Evolutionary conservation across 2,888 invertebrate genomes (phyloP), one percentile per base, ranked within the genome.

Genomic region (Lithophane semibrunnea): DNA sequence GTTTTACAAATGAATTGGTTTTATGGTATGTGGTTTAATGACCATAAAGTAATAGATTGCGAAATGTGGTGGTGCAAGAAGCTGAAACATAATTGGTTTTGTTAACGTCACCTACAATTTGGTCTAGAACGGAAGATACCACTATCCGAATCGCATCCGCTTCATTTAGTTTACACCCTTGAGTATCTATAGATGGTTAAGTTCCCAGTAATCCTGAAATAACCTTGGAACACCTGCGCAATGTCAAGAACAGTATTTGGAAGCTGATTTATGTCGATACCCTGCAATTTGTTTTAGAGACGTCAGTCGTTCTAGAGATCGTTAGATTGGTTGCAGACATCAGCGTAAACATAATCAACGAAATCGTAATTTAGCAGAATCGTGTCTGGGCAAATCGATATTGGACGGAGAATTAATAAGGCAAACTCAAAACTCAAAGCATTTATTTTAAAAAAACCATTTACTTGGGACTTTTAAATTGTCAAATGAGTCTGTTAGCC

Each of bases 1-100:
- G 79, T 73, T 78, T 84, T 88, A 85, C 73, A 85, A 86, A 81
- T 85, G 47, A 78, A 78, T 82, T 77, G 63, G 68, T 77, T 81
- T 78, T 82, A 77, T 79, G 77, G 70, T 71, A 83, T 86, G 73
- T 77, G 82, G 65, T 75, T 73, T 76, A 79, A 83, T 68, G 82
- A 78, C 70, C 77, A 65, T 67, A 73, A 77, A 66, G 63, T 75
- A 65, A 77, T 47, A 64, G n/a, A 54, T 82, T 73, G 54, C 49
- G 49, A 54, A 70, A 66, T 61, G 21, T 24, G 12, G 18, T 64
- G 64, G 54, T 42, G 70, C 18, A 67, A 67, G 44, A 73, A 42
- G 71, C 74, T 73, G 66, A 70, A 64, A 58, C 54, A 44, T 72
- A 71, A 85, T 71, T 71, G 24, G 12, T 66, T 56, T 69, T 71